These are phyloP conservation scores for Gambusia affinis DNA, from an alignment of 2,113 vertebrate genomes.

Conservation along the genomic window DNA sequence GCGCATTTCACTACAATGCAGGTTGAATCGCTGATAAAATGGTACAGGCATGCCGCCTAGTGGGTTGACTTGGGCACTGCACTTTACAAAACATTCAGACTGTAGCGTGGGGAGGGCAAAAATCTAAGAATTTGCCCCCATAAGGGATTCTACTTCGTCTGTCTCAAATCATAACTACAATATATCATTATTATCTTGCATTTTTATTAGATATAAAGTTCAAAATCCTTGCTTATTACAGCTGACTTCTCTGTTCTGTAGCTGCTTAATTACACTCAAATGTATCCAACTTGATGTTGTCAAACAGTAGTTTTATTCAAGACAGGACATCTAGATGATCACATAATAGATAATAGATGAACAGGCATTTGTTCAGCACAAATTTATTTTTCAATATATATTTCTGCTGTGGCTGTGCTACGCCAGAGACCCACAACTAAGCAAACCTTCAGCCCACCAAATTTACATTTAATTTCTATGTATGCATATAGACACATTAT, in stretches of 20 bases:
- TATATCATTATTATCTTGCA: conserved; percentile 8
- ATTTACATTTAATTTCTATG: conserved; percentile 33
- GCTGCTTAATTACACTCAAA: conserved; percentile 38
- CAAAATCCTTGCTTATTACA: conserved; percentile 11
- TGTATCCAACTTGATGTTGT: conserved; percentile 56
- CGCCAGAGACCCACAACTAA: conserved; percentile 54
- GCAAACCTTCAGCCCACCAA: conserved; percentile 51
- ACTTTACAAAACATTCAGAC: background rate
- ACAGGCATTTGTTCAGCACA: conserved; percentile 69
- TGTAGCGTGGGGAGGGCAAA: background rate
- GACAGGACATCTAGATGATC: conserved; percentile 72
- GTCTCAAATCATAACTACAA: background rate
- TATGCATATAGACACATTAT: conserved; percentile 30
- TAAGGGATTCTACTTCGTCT: background rate
- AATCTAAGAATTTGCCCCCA: background rate
- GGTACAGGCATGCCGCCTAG: conserved; percentile 33
- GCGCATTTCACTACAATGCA: background rate
- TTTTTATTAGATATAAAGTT: background rate
- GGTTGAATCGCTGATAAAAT: background rate
- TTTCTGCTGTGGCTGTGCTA: conserved; percentile 40
- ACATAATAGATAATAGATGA: conserved; percentile 75
- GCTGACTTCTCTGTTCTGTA: background rate
- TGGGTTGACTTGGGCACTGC: conserved; percentile 22
- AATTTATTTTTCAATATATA: conserved; percentile 51
- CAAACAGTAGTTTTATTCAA: conserved; percentile 74